phyloP scores from a whole-genome alignment of 2,113 vertebrate genomes.

The Sylvia atricapilla region DNA sequence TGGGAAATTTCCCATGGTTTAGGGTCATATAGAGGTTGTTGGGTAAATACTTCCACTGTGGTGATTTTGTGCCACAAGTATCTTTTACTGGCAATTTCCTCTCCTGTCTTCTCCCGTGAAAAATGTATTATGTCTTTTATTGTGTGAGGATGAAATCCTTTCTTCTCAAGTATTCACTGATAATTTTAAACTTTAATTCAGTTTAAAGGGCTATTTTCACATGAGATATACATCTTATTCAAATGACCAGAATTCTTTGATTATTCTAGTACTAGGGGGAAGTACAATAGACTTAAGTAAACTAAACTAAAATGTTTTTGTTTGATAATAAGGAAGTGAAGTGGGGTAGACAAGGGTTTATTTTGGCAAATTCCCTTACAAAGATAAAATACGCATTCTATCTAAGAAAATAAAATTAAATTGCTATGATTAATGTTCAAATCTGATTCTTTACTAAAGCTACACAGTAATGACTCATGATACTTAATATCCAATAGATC shows the following conservation, averaged over 20 bases:
- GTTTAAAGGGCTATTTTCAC: background rate
- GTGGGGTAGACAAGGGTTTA: background rate
- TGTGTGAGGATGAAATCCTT: background rate
- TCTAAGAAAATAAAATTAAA: slow-evolving; percentile 34
- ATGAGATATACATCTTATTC: slow-evolving; percentile 39
- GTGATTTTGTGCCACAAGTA: background rate
- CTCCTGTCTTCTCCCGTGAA: background rate
- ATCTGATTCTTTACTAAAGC: background rate
- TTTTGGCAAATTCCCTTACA: slow-evolving; percentile 17
- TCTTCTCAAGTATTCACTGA: background rate
- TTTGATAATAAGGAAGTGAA: slow-evolving; percentile 12
- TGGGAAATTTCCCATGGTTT: background rate
- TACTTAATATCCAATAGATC: background rate
- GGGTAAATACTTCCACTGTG: background rate
- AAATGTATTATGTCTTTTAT: background rate
- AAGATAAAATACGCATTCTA: background rate
- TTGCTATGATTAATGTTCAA: background rate
- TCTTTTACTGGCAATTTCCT: background rate
- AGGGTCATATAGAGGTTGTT: background rate
- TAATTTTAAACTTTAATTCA: slow-evolving; percentile 12
- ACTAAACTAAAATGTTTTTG: background rate
- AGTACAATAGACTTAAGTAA: background rate
- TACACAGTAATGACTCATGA: background rate
- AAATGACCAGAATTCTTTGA: background rate
- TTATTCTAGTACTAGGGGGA: slow-evolving; percentile 7